Percentiles rank a stretch among this genome's conserved stretches.
Conservation (phyloP, 2,113 vertebrate genomes). For the Chunga burmeisteri region DNA sequence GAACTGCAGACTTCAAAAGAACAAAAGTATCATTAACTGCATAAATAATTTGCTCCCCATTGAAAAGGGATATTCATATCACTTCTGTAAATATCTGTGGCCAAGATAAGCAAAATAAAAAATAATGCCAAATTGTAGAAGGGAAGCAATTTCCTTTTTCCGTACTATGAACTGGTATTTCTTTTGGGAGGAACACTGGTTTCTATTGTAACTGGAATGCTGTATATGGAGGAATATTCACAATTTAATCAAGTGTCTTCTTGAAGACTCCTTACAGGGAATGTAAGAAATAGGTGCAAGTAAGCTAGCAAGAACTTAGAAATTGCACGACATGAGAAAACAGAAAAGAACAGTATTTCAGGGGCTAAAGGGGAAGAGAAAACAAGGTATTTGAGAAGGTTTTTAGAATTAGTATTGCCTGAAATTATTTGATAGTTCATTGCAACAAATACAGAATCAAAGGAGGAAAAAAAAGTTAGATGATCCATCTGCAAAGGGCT, state of each 20-base stretch:
- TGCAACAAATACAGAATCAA: not conserved
- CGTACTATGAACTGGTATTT: not conserved
- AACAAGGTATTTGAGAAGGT: not conserved
- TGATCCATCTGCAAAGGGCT: not conserved
- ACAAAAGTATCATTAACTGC: not conserved
- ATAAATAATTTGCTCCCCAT: not conserved
- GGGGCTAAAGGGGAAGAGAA: not conserved
- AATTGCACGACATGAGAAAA: not conserved
- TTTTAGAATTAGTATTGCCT: not conserved
- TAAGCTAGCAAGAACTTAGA: not conserved
- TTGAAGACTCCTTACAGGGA: not conserved
- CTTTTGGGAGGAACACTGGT: not conserved
- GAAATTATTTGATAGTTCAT: not conserved
- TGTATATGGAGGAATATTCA: not conserved
- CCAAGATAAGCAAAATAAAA: not conserved
- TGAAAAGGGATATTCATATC: not conserved
- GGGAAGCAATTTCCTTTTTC: not conserved
- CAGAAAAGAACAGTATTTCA: not conserved
- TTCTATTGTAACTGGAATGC: not conserved
- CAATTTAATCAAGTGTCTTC: slow-evolving; percentile 10
- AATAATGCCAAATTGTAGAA: not conserved
- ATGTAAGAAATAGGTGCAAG: not conserved
- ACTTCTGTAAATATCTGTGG: not conserved
- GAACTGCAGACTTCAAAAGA: not conserved
- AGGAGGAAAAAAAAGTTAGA: not conserved